These are phyloP conservation scores for Procavia capensis DNA, from an alignment of 2,113 vertebrate species.

Conservation along the genomic window DNA sequence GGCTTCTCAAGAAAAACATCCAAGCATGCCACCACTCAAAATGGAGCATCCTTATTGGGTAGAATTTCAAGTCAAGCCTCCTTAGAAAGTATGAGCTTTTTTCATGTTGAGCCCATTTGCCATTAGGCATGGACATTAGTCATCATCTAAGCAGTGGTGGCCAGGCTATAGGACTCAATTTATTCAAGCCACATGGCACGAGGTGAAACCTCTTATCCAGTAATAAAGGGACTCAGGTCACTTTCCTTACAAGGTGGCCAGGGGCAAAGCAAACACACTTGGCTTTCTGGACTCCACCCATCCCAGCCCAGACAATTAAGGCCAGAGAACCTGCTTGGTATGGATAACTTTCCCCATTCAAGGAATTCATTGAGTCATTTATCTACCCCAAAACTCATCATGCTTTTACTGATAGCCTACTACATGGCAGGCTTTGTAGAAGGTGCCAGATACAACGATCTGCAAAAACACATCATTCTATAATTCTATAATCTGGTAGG, in stretches of 20 bases:
- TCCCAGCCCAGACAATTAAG: neutral
- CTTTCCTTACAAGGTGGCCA: neutral
- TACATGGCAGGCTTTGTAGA: neutral
- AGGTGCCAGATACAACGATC: neutral
- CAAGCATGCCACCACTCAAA: neutral
- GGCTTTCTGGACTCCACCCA: neutral
- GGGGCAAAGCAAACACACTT: neutral
- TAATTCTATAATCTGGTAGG: neutral
- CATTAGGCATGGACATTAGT: neutral
- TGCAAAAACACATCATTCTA: neutral
- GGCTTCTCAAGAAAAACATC: neutral
- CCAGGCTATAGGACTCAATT: neutral
- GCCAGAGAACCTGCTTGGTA: too few species aligned
- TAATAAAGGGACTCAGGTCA: neutral
- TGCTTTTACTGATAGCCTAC: neutral
- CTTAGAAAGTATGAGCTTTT: neutral
- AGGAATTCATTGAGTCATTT: neutral
- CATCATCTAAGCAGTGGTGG: neutral
- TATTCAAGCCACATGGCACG: neutral
- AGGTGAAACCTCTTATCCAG: neutral
- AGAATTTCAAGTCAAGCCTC: neutral
- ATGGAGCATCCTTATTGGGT: neutral
- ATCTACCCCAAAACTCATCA: neutral
- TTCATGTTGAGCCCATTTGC: neutral
- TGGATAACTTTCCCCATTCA: neutral